These are phyloP conservation scores for Troglohyphantes excavatus DNA, from an alignment of 2,888 invertebrate species.

Conservation along the genomic window DNA sequence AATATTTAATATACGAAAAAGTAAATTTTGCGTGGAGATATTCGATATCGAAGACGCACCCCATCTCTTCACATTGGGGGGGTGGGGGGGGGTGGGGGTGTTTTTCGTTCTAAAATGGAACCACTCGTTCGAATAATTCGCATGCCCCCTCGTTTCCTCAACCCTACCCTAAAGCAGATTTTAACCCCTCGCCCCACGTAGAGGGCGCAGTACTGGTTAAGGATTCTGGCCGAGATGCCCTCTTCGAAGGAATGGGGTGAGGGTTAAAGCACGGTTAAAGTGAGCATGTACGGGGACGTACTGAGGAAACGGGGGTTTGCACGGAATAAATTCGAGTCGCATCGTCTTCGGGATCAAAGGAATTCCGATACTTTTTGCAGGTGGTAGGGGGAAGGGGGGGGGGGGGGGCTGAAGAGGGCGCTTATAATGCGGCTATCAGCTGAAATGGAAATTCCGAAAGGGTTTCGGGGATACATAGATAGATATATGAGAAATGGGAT, in stretches of 20 bases:
- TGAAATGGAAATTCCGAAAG: conserved; percentile 34
- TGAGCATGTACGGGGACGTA: background rate
- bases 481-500: conserved; percentile 41
- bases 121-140: conserved; percentile 54
- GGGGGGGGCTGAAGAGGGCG: too few species aligned
- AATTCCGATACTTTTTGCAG: conserved; percentile 51
- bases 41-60: background rate
- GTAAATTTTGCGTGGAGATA: background rate
- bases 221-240: conserved; percentile 27
- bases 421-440: conserved; percentile 60
- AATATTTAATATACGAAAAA: conserved; percentile 30
- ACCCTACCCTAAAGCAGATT: conserved; percentile 48
- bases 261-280: background rate
- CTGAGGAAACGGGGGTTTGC: background rate
- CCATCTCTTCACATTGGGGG: background rate
- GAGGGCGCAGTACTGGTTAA: conserved; percentile 25
- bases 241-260: background rate
- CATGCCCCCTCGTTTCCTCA: conserved; percentile 34
- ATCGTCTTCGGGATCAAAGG: conserved; percentile 35
- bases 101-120: conserved; percentile 56
- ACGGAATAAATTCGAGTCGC: conserved; percentile 56
- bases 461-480: conserved; percentile 51
- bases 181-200: conserved; percentile 31
- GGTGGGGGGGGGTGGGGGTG: background rate
- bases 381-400: background rate